Evolutionary conservation across 2,888 invertebrate genomes (phyloP).

Genomic region (Spodoptera picta): DNA sequence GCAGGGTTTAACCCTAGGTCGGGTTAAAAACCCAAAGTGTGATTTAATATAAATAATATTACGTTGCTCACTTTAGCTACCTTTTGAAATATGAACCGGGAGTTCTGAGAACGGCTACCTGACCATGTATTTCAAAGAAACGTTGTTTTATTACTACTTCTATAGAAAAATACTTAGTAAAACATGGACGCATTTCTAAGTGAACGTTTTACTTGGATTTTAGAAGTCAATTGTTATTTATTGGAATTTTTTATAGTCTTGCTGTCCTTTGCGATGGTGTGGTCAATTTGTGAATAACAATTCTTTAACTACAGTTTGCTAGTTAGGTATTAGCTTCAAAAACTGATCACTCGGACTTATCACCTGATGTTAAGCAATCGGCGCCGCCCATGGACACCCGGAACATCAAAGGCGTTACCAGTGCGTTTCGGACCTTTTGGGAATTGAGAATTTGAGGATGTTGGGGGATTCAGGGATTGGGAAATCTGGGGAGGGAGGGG

Average conservation of each 20-base stretch:
- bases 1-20: slow-evolving; percentile 26
- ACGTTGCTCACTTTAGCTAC: slow-evolving; percentile 9
- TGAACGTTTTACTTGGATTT: background rate
- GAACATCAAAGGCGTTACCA: no score
- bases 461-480: no score
- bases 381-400: no score
- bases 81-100: slow-evolving; percentile 47
- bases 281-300: no score
- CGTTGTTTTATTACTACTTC: slow-evolving; percentile 47
- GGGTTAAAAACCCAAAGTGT: slow-evolving; percentile 17
- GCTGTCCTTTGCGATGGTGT: no score
- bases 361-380: no score
- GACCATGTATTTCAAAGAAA: slow-evolving; percentile 49
- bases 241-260: slow-evolving; percentile 5
- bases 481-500: no score
- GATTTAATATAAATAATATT: slow-evolving; percentile 26
- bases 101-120: slow-evolving; percentile 53
- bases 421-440: no score
- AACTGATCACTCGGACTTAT: no score
- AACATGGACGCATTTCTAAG: slow-evolving; percentile 11
- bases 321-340: no score
- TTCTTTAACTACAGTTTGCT: no score
- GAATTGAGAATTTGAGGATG: no score
- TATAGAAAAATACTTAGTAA: slow-evolving; percentile 43
- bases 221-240: background rate